Percentiles rank a stretch among this genome's conserved stretches.
Evolutionary conservation across 2,113 vertebrate genomes (phyloP).

Genomic region (Lophochroa leadbeateri): DNA sequence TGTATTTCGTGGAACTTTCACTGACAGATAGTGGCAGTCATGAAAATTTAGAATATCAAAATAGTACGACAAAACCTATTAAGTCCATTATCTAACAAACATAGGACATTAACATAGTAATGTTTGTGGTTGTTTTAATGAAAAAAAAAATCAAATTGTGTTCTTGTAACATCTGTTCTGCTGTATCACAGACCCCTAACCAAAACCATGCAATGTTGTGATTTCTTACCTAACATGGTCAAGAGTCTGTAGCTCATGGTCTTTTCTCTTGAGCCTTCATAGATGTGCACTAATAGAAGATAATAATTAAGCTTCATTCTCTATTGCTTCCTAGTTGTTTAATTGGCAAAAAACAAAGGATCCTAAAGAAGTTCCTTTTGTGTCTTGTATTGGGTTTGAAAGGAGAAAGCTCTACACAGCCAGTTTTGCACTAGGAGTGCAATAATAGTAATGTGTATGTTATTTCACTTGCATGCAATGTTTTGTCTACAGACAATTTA

Average conservation of each 20-base stretch:
- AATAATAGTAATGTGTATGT: background rate
- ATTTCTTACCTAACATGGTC: background rate
- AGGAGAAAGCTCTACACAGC: background rate
- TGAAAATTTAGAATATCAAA: background rate
- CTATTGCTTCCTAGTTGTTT: background rate
- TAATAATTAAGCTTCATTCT: background rate
- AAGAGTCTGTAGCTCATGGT: background rate
- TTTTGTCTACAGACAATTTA: background rate
- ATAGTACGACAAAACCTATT: background rate
- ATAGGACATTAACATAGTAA: background rate
- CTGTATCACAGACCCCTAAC: background rate
- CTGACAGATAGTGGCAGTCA: background rate
- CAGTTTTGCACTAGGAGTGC: background rate
- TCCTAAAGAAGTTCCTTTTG: background rate
- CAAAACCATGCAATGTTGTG: background rate
- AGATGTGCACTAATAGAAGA: background rate
- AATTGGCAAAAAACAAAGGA: background rate
- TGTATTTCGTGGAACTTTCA: background rate
- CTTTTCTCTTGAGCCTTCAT: background rate
- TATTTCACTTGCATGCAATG: background rate
- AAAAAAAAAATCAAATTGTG: background rate
- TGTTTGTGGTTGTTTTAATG: background rate
- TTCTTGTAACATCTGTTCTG: background rate
- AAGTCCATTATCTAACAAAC: background rate
- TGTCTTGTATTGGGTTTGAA: background rate